Base-by-base conservation (phyloP, 2,888 invertebrate species). In the Yponomeuta cagnagella region DNA sequence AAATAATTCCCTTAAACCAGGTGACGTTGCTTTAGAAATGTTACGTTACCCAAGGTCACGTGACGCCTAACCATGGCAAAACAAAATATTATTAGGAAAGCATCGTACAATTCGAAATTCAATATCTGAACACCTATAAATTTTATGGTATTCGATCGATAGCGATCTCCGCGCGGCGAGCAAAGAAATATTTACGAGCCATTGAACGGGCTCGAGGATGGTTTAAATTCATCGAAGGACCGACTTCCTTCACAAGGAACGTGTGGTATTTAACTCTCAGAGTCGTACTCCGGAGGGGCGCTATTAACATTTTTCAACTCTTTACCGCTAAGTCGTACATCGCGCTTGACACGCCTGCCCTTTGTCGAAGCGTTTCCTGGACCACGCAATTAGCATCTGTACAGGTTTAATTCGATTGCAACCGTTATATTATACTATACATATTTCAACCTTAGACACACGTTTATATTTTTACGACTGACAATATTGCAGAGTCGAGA, bases 41-140 rank as follows among this genome's bases (percentile, higher is more conserved):
- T 52, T 12, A 52, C 10, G 52, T 58, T 58, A 58, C 12, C 15
- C 52, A 58, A 58, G 52, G 52, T 58, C 52, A 15, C 12, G 52
- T 58, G 52, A 58, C 15, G 52, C 15, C 52, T 58, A 15, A 58
- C 52, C 2, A 15, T 15, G 15, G 12, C 52, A 58, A 58, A 58
- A 58, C 52, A 58, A 15, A 2, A 15, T 78, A 76, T 81, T 81
- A 76, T 84, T 80, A 80, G 77, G 75, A 75, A 77, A 77, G 76
- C 72, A 77, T 15, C 80, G 82, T 84, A 87, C 52, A 82, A 85
- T 87, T 82, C 79, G 82, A 82, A 83, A 86, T 83, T 85, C 87
- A 84, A 87, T 89, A 89, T 88, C 80, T 80, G 77, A 75, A 80
- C 79, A 81, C 76, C 80, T 76, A 82, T 89, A 85, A 87, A 88